Evolutionary conservation across 2,888 invertebrate genomes (phyloP), one percentile per base, ranked within the genome.

Genomic region (Pammene aurita): DNA sequence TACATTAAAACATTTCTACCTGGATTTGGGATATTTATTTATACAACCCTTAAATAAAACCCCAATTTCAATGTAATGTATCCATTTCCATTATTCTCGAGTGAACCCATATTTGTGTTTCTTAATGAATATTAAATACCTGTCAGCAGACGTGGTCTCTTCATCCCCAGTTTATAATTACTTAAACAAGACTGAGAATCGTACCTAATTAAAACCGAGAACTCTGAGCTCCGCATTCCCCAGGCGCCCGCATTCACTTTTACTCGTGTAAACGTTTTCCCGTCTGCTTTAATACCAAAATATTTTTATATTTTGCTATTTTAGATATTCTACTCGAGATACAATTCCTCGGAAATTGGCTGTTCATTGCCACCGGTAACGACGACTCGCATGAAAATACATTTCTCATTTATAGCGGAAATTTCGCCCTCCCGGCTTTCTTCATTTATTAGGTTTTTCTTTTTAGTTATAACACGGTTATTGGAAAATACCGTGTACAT

Each of bases 371-470:
- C 58, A 41, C 7, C 60, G 34, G 54, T 54, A 61, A 50, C 58
- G 26, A 26, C 26, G 26, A 26, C 26, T 26, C 26, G 44, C 66
- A 42, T 60, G 52, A 60, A 66, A 50, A 65, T 65, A 57, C 54
- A 60, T 60, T 52, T 66, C 42, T 44, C 54, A 60, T 60, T 60
- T 60, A 44, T 60, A 54, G 13, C 58, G 41, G 35, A 50, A 66
- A 48, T 58, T 58, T 41, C 14, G 52, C 42, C 48, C 52, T 54
- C 42, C 13, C 58, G 38, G 50, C 58, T 35, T 61, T 55, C 46
- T 67, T 67, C 66, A 26, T 67, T 55, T 67, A 61, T 67, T 55
- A 55, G 66, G 46, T 67, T 55, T 61, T 54, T 54, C 52, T 57
- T 26, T 26, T n/a, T 66, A 41, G 66, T 58, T 60, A 66, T 35